Percentiles rank a stretch among this genome's conserved stretches.
These are phyloP conservation scores for Chascanopsetta lugubris DNA, from an alignment of 2,113 vertebrate genomes.

Conservation along the genomic window DNA sequence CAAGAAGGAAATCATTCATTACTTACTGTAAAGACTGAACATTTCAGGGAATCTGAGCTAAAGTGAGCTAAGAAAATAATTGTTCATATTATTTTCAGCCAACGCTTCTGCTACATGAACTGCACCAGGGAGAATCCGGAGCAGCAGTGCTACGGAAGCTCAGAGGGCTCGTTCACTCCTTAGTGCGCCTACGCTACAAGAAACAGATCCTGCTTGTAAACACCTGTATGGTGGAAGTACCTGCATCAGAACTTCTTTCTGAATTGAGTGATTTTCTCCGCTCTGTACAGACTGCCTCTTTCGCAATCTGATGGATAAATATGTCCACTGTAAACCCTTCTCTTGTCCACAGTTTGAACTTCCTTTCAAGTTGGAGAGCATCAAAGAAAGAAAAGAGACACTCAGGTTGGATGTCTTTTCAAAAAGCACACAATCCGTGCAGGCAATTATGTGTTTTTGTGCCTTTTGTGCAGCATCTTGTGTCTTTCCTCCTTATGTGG, in stretches of 20 bases:
- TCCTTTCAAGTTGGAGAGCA: conserved; percentile 30
- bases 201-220: too few relatives aligned
- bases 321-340: conserved; percentile 43
- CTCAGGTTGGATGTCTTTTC: conserved; percentile 49
- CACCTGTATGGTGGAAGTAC: too few relatives aligned
- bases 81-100: conserved; percentile 7
- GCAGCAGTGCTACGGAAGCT: too few relatives aligned
- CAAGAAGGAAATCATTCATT: too few relatives aligned
- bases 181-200: too few relatives aligned
- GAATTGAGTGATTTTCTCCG: conserved; percentile 19
- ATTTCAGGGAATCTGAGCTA: too few relatives aligned
- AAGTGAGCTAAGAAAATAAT: too few relatives aligned
- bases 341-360: conserved; percentile 53
- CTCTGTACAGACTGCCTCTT: conserved; percentile 19
- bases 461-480: conserved; percentile 62
- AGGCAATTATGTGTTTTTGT: conserved; percentile 61
- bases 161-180: too few relatives aligned
- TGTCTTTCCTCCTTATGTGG: conserved; percentile 71
- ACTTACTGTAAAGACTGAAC: too few relatives aligned
- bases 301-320: conserved; percentile 15
- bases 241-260: conserved; percentile 14
- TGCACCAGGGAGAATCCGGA: too few relatives aligned
- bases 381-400: conserved; percentile 37
- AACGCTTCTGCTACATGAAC: too few relatives aligned
- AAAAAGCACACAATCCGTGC: conserved; percentile 51